Conservation (phyloP, 2,113 vertebrate genomes). For the Microcebus griseorufus region DNA sequence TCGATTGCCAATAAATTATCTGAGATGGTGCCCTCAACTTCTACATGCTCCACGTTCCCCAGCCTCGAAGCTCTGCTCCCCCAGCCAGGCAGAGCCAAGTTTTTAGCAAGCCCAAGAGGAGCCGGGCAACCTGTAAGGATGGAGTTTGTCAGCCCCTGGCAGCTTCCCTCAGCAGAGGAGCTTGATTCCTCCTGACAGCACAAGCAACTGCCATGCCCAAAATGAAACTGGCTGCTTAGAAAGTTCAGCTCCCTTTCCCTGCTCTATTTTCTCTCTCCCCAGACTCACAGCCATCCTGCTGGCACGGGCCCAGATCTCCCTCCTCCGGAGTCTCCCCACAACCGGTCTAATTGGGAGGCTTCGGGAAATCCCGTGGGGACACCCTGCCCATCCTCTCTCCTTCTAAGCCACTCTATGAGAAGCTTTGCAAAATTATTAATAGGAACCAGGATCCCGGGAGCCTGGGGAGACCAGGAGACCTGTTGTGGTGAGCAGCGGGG, state of each 20-base stretch:
- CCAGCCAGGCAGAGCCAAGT: background rate
- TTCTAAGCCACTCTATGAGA: slow-evolving; percentile 14
- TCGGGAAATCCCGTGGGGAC: slow-evolving; percentile 57
- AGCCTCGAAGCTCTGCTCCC: background rate
- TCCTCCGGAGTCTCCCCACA: slow-evolving; percentile 69
- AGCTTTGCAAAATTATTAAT: slow-evolving; percentile 32
- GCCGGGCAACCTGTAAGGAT: background rate
- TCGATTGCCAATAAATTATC: background rate
- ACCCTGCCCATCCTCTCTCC: slow-evolving; percentile 55
- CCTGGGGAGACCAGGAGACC: background rate
- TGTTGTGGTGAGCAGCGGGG: background rate
- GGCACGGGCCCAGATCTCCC: slow-evolving; percentile 63
- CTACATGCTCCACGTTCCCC: background rate
- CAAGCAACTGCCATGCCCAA: slow-evolving; percentile 22
- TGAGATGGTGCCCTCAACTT: background rate
- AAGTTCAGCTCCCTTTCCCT: slow-evolving; percentile 54
- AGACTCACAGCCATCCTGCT: slow-evolving; percentile 53
- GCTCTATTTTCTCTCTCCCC: slow-evolving; percentile 67
- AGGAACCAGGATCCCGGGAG: background rate
- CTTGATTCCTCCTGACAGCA: slow-evolving; percentile 68
- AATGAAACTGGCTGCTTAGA: slow-evolving; percentile 62
- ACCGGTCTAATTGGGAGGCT: slow-evolving; percentile 71
- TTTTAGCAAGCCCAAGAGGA: background rate
- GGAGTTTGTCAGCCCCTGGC: background rate
- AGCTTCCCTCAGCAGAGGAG: background rate